Conservation (phyloP, 2,797 vertebrate species). For the Notolabrus celidotus region DNA sequence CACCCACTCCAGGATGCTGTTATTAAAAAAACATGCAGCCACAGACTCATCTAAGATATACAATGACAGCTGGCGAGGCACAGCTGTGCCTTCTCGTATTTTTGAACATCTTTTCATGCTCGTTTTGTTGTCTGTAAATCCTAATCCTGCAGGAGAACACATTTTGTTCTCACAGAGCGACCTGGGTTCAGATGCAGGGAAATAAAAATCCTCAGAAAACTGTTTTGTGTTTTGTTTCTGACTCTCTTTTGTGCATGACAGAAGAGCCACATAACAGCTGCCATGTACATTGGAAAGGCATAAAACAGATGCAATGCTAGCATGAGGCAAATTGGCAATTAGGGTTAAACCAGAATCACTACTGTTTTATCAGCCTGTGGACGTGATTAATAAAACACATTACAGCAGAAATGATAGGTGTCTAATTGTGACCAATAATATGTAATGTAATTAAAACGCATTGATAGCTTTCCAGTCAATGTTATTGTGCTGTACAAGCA, state of each 20-base stretch:
- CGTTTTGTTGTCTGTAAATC: conserved; percentile 24
- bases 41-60: not conserved
- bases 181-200: conserved; percentile 16
- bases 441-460: too few species aligned
- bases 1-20: conserved; percentile 1
- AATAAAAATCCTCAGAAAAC: conserved; percentile 11
- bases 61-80: conserved; percentile 1
- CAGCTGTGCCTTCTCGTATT: conserved; percentile 17
- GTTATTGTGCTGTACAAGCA: conserved; percentile 25
- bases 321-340: conserved; percentile 66
- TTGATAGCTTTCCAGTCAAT: not conserved
- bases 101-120: conserved; percentile 25
- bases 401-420: not conserved
- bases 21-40: conserved; percentile 14
- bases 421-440: not conserved
- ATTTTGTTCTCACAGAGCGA: conserved; percentile 1
- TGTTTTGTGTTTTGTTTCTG: conserved; percentile 18
- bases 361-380: conserved; percentile 34
- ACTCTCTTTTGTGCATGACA: not conserved
- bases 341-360: conserved; percentile 45
- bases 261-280: conserved; percentile 27
- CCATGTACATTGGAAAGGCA: conserved; percentile 6
- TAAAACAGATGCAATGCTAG: conserved; percentile 59
- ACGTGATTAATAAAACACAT: conserved; percentile 31
- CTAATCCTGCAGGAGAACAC: conserved; percentile 20